Evolutionary conservation across 2,797 vertebrate species (phyloP).

Genomic region (Lepus townsendii): DNA sequence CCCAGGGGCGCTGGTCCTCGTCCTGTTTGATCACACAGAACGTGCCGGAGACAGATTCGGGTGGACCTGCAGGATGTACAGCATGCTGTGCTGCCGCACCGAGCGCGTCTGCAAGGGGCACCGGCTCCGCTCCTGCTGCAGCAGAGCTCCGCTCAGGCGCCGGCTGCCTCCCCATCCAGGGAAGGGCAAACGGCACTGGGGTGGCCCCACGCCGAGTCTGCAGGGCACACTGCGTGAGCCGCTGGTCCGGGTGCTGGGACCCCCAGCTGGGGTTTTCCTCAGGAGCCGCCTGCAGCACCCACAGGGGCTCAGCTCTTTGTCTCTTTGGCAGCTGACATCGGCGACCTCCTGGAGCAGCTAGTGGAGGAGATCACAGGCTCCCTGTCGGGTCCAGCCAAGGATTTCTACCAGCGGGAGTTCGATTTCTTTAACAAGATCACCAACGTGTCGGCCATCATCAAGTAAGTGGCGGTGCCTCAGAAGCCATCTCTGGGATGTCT

Average conservation of each 20-base stretch:
- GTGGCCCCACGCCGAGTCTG: background rate
- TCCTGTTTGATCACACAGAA: background rate
- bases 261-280: background rate
- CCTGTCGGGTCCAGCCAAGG: slow-evolving; percentile 97
- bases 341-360: slow-evolving; percentile 97
- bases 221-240: background rate
- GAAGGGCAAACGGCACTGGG: accelerated
- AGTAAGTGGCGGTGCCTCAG: slow-evolving; percentile 88
- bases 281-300: background rate
- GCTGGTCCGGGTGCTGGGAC: background rate
- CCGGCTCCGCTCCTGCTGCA: background rate
- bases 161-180: background rate
- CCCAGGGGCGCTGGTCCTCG: accelerated
- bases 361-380: slow-evolving; percentile 97
- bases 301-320: background rate
- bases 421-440: slow-evolving; percentile 99
- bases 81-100: background rate
- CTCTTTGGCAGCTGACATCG: slow-evolving; percentile 93
- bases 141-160: background rate
- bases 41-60: background rate
- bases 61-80: background rate
- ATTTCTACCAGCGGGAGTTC: slow-evolving; percentile 98
- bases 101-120: background rate
- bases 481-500: background rate
- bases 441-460: slow-evolving; percentile 97